Evolutionary conservation across 2,797 vertebrate genomes (phyloP), one percentile per base, ranked within the genome.

Genomic region (Jordanella pulchra): DNA sequence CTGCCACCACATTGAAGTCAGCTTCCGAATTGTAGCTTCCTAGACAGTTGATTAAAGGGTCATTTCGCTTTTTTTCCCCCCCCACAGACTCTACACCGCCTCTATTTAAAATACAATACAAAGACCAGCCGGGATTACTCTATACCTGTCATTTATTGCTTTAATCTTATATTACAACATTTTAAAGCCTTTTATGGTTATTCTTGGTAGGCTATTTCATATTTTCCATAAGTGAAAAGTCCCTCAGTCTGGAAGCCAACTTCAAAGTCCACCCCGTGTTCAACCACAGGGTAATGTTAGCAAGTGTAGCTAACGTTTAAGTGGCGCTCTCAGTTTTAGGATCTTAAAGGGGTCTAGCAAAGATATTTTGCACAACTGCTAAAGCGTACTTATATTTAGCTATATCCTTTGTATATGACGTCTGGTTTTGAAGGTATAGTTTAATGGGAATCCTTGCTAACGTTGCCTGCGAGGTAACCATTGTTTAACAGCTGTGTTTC

Each of bases 401-500:
- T 18, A 15, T 69, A 32, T 50, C 1, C 1, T 70, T 50, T 21
- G 1, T 27, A 28, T 39, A 18, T 1, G 18, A 27, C 32, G 18
- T 15, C 3, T 28, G 17, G n/a, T 39, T 69, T 51, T 5, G 44
- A 23, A 13, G 2, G 18, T 32, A 32, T 12, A 50, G 77, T 67
- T 69, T 61, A 44, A 70, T 83, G 70, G 17, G 48, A 88, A 63
- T 68, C 51, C 2, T n/a, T 30, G 30, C 48, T 83, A 87, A 87
- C 87, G 28, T 44, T 15, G 35, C 53, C 12, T 25, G 53, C 67
- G 44, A 56, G 42, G 67, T 67, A 3, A 71, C 89, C 84, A 86
- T 90, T 91, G 89, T 91, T 84, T 78, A 72, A 78, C 67, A 67
- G 56, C 70, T 25, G 3, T 23, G 15, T 35, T 27, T 21, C 44